These are phyloP conservation scores for Epizoanthus illoricatus DNA, from an alignment of 92 coral and sea anemone genomes.

Conservation along the genomic window DNA sequence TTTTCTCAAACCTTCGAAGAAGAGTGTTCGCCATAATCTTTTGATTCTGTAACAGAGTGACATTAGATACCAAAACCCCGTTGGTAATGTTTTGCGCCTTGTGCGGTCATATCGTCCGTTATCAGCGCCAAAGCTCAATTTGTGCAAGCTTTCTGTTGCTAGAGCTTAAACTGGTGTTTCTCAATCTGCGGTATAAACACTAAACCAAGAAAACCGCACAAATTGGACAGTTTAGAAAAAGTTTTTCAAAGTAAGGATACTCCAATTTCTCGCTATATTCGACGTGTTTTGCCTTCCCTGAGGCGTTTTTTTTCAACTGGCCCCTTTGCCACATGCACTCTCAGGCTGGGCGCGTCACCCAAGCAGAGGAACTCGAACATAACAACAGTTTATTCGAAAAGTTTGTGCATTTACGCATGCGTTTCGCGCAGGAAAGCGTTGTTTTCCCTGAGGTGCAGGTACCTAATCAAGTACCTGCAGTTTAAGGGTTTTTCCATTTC, in stretches of 20 bases:
- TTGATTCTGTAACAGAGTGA: constrained; percentile 81
- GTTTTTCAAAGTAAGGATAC: neutral
- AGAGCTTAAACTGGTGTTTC: neutral
- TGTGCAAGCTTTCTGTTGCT: constrained; percentile 9
- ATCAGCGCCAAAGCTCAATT: neutral
- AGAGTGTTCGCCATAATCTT: constrained; percentile 56
- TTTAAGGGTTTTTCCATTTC: neutral
- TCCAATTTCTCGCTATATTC: neutral
- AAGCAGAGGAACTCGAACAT: constrained; percentile 35
- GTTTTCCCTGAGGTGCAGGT: constrained; percentile 29
- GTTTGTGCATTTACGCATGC: constrained; percentile 24
- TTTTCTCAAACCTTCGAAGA: constrained; percentile 42
- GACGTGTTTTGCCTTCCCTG: constrained; percentile 9
- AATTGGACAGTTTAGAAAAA: neutral
- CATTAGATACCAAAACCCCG: constrained; percentile 43
- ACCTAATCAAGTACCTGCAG: constrained; percentile 34
- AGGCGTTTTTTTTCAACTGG: constrained; percentile 1
- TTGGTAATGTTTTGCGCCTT: neutral
- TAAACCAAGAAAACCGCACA: neutral
- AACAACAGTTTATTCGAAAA: neutral
- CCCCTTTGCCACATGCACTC: neutral
- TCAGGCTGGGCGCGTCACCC: constrained; percentile 63
- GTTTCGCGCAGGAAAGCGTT: neutral
- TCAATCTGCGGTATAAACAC: constrained; percentile 4
- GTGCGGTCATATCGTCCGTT: constrained; percentile 13